Conservation (phyloP, 2,888 invertebrate species). For the Chrysotoxum bicinctum region DNA sequence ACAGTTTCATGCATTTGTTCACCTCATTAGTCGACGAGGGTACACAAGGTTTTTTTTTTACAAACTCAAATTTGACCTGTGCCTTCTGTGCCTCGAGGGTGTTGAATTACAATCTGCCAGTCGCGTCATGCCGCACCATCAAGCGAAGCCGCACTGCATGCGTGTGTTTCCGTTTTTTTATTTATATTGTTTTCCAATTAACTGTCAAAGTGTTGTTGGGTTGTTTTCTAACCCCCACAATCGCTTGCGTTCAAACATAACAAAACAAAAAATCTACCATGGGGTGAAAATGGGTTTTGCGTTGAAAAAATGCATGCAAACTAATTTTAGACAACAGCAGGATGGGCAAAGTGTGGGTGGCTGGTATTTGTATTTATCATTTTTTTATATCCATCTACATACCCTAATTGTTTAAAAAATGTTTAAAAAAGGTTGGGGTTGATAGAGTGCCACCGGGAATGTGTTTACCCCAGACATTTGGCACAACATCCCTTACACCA, state of each 20-base stretch:
- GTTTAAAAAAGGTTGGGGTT: neutral
- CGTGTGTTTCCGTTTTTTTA: conserved; percentile 25
- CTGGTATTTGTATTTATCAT: conserved; percentile 39
- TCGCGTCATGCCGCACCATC: conserved; percentile 8
- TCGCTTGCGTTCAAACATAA: neutral
- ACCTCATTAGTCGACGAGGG: conserved; percentile 60
- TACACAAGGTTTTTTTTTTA: conserved; percentile 17
- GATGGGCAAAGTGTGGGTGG: conserved; percentile 23
- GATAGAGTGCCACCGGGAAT: neutral
- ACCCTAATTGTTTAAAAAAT: conserved; percentile 54
- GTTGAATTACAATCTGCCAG: conserved; percentile 15
- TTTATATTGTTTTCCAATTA: conserved; percentile 72
- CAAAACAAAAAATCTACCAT: neutral
- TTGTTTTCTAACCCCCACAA: conserved; percentile 27
- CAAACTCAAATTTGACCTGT: conserved; percentile 47
- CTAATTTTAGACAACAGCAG: conserved; percentile 45
- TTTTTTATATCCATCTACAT: conserved; percentile 19
- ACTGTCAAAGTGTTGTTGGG: conserved; percentile 62
- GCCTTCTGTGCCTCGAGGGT: conserved; percentile 45
- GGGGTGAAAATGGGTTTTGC: conserved; percentile 35
- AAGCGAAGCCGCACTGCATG: neutral
- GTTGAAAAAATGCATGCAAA: conserved; percentile 48
- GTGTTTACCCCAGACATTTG: conserved; percentile 25
- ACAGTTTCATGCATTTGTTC: conserved; percentile 68
- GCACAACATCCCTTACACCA: neutral